Base-by-base conservation (phyloP, 1,140 invertebrate genomes). In the Penaeus chinensis region DNA sequence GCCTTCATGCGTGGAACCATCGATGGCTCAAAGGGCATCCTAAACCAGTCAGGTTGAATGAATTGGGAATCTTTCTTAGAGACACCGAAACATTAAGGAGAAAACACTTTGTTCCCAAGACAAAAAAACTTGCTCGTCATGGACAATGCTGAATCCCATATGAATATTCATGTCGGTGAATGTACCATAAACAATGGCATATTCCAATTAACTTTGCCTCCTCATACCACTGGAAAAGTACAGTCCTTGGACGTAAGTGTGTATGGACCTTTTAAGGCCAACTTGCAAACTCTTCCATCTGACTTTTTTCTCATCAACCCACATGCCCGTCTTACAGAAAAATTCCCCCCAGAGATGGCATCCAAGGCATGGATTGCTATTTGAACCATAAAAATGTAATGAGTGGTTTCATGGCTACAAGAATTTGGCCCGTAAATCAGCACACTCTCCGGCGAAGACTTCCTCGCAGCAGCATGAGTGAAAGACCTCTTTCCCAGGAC, bases 201-300 rank as follows among this genome's bases (percentile, higher is more conserved):
- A 22, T 88, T 91, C 13, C 77, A 93, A 88, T 87, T 93, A 20
- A 91, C 92, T 37, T 90, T 93, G 24, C 91, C 91, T 16, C 92
- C 92, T 13, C 92, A 93, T 82, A 91, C 90, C 66, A 91, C 91
- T 63, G 92, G 92, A 82, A 92, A 92, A 88, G 69, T 93, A 27
- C 93, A 94, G 87, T 93, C 93, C 2, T 87, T 94, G 2, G 93
- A 94, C 88, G 90, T 92, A 0, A 90, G 91, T 19, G 90, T 93
- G 10, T 92, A 89, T 90, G 91, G 90, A 0, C 91, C 91, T 16
- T 92, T 93, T 19, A 93, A 93, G 85, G 24, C n/a, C n/a, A n/a
- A n/a, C n/a, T n/a, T n/a, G n/a, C n/a, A n/a, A n/a, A n/a, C n/a
- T n/a, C n/a, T n/a, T n/a, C 32, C 32, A 32, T 32, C 32, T 32